phyloP scores from a whole-genome alignment of 2,797 vertebrate species.

The Carapus acus region DNA sequence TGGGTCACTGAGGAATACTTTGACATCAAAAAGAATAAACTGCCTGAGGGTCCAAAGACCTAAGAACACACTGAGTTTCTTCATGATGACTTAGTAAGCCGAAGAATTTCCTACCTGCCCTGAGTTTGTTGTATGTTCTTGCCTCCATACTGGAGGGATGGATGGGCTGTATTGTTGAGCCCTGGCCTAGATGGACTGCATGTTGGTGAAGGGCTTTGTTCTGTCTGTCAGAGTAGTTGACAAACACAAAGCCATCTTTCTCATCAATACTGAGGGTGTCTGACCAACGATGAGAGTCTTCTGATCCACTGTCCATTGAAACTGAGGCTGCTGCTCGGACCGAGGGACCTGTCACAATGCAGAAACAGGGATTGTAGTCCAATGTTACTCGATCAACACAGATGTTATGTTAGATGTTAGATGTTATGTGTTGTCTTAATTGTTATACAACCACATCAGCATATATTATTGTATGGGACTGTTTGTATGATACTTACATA shows the following conservation, averaged over 20 bases:
- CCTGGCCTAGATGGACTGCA: conserved; percentile 49
- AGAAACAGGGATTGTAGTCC: too few relatives aligned
- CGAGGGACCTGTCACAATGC: conserved; percentile 57
- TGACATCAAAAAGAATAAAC: too few relatives aligned
- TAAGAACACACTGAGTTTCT: too few relatives aligned
- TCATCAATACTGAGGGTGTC: conserved; percentile 95
- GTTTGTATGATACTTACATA: too few relatives aligned
- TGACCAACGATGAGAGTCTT: conserved; percentile 92
- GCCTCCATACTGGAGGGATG: conserved; percentile 72
- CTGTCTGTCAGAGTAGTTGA: conserved; percentile 94
- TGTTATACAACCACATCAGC: too few relatives aligned
- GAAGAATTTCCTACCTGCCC: conserved; percentile 74
- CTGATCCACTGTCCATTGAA: conserved; percentile 86
- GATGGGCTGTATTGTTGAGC: conserved; percentile 62
- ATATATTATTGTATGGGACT: too few relatives aligned
- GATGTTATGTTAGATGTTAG: too few relatives aligned
- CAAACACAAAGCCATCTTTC: conserved; percentile 96
- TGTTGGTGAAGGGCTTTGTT: conserved; percentile 56
- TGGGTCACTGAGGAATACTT: too few relatives aligned
- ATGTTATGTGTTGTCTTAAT: too few relatives aligned
- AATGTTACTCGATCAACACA: too few relatives aligned
- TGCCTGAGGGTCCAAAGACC: too few relatives aligned
- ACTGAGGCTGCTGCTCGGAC: conserved; percentile 73
- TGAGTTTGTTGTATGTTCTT: conserved; percentile 84
- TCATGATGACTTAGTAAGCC: too few relatives aligned